Evolutionary conservation across 2,113 vertebrate species (phyloP), one percentile per base, ranked within the genome.

Genomic region (Tetrax tetrax): DNA sequence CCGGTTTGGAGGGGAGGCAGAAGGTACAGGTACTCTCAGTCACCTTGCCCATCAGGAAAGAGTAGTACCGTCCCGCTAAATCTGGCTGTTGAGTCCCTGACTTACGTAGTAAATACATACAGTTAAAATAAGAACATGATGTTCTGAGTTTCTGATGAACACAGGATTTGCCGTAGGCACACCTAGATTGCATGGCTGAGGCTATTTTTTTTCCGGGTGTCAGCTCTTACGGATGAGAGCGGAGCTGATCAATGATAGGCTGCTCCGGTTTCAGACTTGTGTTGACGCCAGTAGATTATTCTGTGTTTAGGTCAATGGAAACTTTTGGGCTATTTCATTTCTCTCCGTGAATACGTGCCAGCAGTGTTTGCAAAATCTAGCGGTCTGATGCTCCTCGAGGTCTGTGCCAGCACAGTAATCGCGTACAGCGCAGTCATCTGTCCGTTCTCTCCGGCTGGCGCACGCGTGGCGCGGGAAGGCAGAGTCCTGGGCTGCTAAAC

Each of bases 401-500:
- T 68, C 47, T 9, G 35, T 53, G 75, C 61, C 45, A 45, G 57
- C 48, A 35, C 28, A 31, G 51, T 41, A 28, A 4, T 12, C 0
- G 6, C 1, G 6, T 7, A 10, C 43, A 16, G 47, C 0, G 17
- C 10, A 4, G 12, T 17, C 63, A 2, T 59, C 22, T 4, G 3
- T 17, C 21, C 2, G 3, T 45, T 6, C 45, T 60, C 45, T 6
- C 0, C 0, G 31, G 29, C 24, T 18, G 15, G 13, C 24, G 50
- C 11, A 0, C 1, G 1, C 0, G 1, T 0, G 23, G 27, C 33
- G 45, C 1, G 0, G 68, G 48, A 54, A 31, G 48, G 47, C 65
- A 47, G 60, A 14, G 27, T 15, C 51, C 78, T 51, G 54, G 35
- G 48, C 53, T 29, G 59, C 50, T 68, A 22, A 74, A 25, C 78